Conservation (phyloP, 1,140 invertebrate species). For the Caerostris extrusa region DNA sequence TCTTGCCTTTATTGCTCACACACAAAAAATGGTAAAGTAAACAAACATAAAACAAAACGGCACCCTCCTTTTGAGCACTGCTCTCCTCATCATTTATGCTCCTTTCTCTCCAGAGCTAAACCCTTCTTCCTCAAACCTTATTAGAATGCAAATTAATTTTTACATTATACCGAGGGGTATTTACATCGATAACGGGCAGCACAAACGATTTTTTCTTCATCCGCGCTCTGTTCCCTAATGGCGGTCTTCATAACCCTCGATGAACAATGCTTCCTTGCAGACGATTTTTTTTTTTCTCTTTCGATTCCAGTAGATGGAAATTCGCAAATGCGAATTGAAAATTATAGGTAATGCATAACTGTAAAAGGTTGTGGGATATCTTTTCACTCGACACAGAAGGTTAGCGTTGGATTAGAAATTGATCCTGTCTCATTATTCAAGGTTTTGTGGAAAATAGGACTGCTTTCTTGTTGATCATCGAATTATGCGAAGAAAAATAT, state of each 20-base stretch:
- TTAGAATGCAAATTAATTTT: slow-evolving; percentile 77
- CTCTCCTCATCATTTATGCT: slow-evolving; percentile 35
- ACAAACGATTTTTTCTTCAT: slow-evolving; percentile 63
- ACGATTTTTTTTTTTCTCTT: not conserved
- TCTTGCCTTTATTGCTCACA: not conserved
- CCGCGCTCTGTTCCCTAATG: not conserved
- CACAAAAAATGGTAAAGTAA: not conserved
- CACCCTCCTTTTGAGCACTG: not conserved
- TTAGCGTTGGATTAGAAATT: slow-evolving; percentile 37
- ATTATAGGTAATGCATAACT: not conserved
- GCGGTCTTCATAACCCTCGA: slow-evolving; percentile 1
- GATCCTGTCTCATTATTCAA: not conserved
- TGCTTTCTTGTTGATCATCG: not conserved
- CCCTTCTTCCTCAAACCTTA: slow-evolving; percentile 52
- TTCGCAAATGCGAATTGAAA: slow-evolving; percentile 38
- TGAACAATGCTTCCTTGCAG: slow-evolving; percentile 61
- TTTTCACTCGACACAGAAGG: not conserved
- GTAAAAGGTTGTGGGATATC: not conserved
- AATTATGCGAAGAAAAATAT: not conserved
- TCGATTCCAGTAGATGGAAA: slow-evolving; percentile 30
- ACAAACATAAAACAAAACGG: slow-evolving; percentile 25
- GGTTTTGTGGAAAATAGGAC: not conserved
- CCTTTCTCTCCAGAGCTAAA: not conserved
- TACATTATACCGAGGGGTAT: slow-evolving; percentile 65
- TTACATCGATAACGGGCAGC: slow-evolving; percentile 67